Conservation (phyloP, 2,888 invertebrate species). For the Lepidochrysops patricia region DNA sequence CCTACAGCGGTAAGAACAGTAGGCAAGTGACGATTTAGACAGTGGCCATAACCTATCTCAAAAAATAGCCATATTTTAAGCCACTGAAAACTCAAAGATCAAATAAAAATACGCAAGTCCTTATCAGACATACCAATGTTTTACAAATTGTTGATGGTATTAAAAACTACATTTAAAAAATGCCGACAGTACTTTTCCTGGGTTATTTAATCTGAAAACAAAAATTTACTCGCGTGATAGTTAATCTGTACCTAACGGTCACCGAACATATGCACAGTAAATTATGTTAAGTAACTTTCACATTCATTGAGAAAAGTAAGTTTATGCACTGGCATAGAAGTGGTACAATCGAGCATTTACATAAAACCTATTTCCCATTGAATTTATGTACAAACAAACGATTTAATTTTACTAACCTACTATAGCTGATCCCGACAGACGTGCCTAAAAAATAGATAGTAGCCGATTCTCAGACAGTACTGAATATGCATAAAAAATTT, state of each 20-base stretch:
- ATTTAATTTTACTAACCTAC: too few relatives aligned
- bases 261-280: constrained; percentile 7
- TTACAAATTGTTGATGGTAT: neutral
- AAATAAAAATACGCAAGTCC: neutral
- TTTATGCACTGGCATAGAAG: constrained; percentile 1
- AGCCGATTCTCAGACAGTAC: too few relatives aligned
- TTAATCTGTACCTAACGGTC: constrained; percentile 13
- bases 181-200: neutral
- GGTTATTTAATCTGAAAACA: constrained; percentile 1
- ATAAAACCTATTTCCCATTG: constrained; percentile 7
- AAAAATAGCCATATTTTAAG: too few relatives aligned
- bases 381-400: too few relatives aligned
- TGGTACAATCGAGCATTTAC: constrained; percentile 2
- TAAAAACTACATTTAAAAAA: neutral
- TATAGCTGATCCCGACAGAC: too few relatives aligned
- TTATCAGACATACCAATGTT: neutral
- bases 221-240: constrained; percentile 9
- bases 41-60: neutral
- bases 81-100: too few relatives aligned
- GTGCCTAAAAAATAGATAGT: too few relatives aligned
- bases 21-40: neutral
- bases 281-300: constrained; percentile 11
- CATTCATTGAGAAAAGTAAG: constrained; percentile 12
- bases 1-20: neutral
- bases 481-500: too few relatives aligned